These are phyloP conservation scores for Hydropsyche betteni DNA, from an alignment of 2,888 invertebrate species.

Conservation along the genomic window DNA sequence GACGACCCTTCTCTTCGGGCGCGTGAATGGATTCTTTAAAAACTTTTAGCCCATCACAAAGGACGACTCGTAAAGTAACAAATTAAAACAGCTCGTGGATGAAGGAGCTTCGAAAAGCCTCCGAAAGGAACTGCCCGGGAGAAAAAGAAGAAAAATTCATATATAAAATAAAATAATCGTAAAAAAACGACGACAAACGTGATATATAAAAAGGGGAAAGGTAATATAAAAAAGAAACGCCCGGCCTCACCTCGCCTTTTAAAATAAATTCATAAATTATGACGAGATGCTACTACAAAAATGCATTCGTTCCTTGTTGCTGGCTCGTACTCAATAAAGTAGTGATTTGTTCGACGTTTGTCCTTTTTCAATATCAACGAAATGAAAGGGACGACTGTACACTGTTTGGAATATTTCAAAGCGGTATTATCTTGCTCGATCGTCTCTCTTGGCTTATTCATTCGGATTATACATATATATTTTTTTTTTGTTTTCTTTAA, in stretches of 20 bases:
- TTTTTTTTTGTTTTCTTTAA: too few relatives aligned
- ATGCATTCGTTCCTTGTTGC: constrained; percentile 33
- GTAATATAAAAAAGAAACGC: not conserved
- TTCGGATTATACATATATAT: too few relatives aligned
- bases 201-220: not conserved
- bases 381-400: not conserved
- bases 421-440: not conserved
- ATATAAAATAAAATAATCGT: constrained; percentile 1
- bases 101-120: constrained; percentile 19
- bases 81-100: constrained; percentile 7
- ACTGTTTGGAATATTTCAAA: constrained; percentile 8
- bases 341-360: constrained; percentile 15
- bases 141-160: not conserved
- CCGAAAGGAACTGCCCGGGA: constrained; percentile 16
- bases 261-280: constrained; percentile 45
- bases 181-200: not conserved
- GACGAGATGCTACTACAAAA: constrained; percentile 37
- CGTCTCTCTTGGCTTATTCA: not conserved
- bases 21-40: constrained; percentile 18
- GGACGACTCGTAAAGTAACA: constrained; percentile 26
- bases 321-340: constrained; percentile 30
- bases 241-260: constrained; percentile 14
- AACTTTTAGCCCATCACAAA: constrained; percentile 4
- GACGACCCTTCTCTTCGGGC: not conserved
- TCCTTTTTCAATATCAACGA: not conserved